Evolutionary conservation across 2,888 invertebrate genomes (phyloP), one percentile per base, ranked within the genome.

Genomic region (Dolichomitus sp.): DNA sequence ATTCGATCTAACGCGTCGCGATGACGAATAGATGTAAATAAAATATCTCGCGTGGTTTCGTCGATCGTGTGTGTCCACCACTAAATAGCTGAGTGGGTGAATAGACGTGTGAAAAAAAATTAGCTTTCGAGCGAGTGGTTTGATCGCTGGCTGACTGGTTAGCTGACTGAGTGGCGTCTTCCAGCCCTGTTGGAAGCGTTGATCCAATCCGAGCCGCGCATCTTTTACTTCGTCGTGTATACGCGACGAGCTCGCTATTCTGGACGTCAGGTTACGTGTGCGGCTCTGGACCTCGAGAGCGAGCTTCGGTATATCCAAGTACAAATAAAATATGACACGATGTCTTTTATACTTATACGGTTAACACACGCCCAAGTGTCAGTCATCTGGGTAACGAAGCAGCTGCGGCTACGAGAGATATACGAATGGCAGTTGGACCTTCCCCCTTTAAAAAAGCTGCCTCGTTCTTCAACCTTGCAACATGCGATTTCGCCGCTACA

Each of bases 271-370:
- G 59, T 80, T 57, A 61, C 52, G 40, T 40, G 19, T 54, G 54
- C 54, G 19, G 77, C 45, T 80, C 40, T 42, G 68, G 59, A 52
- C 54, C 69, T 65, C 65, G 50, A 57, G 50, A 84, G 63, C 69
- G 50, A 81, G 54, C 80, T 61, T 37, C 19, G 17, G 40, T 37
- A 61, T 61, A 83, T 59, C 74, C 75, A 73, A 83, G 75, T 85
- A 78, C 74, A 85, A 78, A 84, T 81, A 84, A 85, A 84, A 86
- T 84, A 86, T 86, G 80, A 85, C 81, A 68, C 27, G 75, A 80
- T 83, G 84, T 86, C 84, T 80, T 84, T 86, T 81, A 81, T 83
- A 81, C 83, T 83, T 82, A 82, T 81, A 86, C 76, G 83, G 75
- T 78, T 72, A 78, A 75, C 76, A 78, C 74, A 75, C 73, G 73